phyloP scores from a whole-genome alignment of 2,113 vertebrate species.

The Tragulus kanchil region DNA sequence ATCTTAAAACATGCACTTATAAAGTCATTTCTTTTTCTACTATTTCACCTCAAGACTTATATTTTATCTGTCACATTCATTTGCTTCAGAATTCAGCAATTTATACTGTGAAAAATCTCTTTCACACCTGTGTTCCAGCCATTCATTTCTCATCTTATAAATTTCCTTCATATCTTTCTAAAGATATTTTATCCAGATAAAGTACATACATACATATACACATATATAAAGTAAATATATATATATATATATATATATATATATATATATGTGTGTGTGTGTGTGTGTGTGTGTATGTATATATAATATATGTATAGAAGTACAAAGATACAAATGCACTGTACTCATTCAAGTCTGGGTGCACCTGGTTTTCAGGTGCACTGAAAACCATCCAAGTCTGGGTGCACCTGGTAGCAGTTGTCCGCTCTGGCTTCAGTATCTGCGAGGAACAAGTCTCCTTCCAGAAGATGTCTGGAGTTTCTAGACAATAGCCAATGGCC shows the following conservation, averaged over 20 bases:
- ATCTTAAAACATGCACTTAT: not conserved
- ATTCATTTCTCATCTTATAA: not conserved
- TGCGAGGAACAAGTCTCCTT: accelerated
- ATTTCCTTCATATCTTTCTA: not conserved
- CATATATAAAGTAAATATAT: not conserved
- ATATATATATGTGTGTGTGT: no score
- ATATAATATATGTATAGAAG: not conserved
- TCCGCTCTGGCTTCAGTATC: not conserved
- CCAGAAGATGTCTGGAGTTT: not conserved
- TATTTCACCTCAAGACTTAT: not conserved
- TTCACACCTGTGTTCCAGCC: not conserved
- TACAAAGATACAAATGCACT: not conserved
- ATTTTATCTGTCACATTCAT: not conserved
- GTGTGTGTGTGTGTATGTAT: no score
- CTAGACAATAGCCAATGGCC: no score
- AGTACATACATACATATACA: not conserved
- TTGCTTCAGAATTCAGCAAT: not conserved
- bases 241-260: not conserved
- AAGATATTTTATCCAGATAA: not conserved
- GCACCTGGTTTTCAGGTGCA: not conserved
- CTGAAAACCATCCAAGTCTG: no score
- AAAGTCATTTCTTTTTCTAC: not conserved
- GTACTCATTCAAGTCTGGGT: not conserved
- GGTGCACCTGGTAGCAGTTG: accelerated
- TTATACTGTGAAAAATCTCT: not conserved